Evolutionary conservation across 64 coral and sea anemone species (phyloP), one percentile per base, ranked within the genome.

Genomic region (Montipora efflorescens): DNA sequence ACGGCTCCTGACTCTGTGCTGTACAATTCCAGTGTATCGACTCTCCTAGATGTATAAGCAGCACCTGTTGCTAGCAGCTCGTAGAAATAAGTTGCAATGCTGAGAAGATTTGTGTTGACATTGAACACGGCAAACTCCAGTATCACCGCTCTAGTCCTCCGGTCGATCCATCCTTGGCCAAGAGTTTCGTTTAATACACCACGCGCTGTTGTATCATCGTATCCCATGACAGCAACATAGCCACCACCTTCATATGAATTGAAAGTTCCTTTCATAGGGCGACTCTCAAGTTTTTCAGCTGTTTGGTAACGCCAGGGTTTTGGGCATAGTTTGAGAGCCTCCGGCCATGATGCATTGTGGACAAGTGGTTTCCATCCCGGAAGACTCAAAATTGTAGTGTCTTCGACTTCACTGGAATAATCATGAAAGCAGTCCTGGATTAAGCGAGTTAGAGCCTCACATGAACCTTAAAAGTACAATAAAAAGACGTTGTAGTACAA

Each of bases 261-360:
- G 57, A 43, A 82, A 14, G 57, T 43, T 10, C 21, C 79, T 36
- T 13, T 82, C 8, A 82, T 82, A 10, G 79, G 53, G 2, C 22
- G 1, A 43, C 55, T 82, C 12, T 62, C 12, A 28, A 82, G 57
- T 8, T 72, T 62, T 48, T 68, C 16, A 12, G 90, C 90, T 46
- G 69, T 86, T 66, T 71, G 90, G 49, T 92, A 92, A 7, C 90
- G 77, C 90, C 81, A 92, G 5, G 90, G 81, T 46, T 92, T 92
- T 1, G 90, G 90, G 53, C 90, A 92, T 1, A 92, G 74, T 15
- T 78, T 2, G 3, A 71, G 50, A 77, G 83, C 45, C 44, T 86
- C 51, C 1, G 79, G 74, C 57, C 82, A 64, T 64, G 90, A 78
- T 5, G 59, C 61, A 23, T 84, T 92, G 81, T 67, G 55, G 11